A percentile compares a stretch with the other conserved stretches of the same genome.
phyloP scores from a whole-genome alignment of 2,113 vertebrate genomes.

The Fregata magnificens region DNA sequence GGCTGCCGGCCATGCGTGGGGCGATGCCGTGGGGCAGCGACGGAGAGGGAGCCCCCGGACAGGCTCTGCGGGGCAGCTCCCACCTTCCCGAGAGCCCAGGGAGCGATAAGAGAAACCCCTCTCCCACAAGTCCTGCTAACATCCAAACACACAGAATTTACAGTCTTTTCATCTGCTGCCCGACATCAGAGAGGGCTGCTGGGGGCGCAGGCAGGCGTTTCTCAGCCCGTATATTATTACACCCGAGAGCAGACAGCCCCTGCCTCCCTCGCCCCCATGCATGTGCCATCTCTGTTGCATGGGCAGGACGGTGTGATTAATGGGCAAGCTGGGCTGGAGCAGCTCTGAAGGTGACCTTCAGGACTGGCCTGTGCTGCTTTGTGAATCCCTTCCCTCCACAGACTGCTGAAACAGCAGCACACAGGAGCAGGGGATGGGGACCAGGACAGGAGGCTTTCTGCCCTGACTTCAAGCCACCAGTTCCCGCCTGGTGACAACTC shows the following conservation, averaged over 20 bases:
- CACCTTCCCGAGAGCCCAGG: background rate
- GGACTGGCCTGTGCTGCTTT: background rate
- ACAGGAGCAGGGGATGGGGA: background rate
- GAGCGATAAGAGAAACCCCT: background rate
- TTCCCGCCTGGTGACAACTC: background rate
- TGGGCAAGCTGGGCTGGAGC: background rate
- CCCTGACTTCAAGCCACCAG: background rate
- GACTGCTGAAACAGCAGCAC: background rate
- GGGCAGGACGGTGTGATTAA: background rate
- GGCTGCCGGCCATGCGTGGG: fast-evolving
- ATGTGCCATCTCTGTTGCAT: background rate
- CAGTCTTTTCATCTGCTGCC: background rate
- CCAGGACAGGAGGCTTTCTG: background rate
- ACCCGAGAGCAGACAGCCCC: background rate
- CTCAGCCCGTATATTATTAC: background rate
- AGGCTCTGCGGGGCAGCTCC: background rate
- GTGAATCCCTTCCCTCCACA: background rate
- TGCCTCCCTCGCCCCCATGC: background rate
- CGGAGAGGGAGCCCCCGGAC: background rate
- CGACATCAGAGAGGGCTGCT: background rate
- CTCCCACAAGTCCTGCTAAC: background rate
- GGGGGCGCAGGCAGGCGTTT: background rate
- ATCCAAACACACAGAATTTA: background rate
- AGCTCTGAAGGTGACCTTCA: background rate
- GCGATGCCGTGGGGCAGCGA: fast-evolving